A percentile compares a stretch with the other conserved stretches of the same genome.
phyloP scores from a whole-genome alignment of 2,888 invertebrate genomes.

The Notodonta dromedarius region DNA sequence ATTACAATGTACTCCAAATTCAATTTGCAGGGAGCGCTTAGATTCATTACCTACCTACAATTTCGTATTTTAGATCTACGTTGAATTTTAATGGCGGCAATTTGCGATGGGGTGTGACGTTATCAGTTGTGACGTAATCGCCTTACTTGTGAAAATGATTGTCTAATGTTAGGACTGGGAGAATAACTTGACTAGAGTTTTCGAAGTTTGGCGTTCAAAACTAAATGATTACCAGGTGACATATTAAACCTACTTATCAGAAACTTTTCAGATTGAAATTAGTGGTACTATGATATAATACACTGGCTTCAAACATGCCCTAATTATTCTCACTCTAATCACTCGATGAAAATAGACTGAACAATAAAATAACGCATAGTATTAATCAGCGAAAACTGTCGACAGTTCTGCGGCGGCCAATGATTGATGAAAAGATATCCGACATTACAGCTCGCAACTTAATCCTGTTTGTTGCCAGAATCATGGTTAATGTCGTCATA shows the following conservation, averaged over 20 bases:
- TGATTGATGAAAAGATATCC: conserved; percentile 27
- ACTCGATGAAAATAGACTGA: neutral
- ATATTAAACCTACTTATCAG: too few relatives aligned
- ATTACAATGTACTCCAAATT: conserved; percentile 50
- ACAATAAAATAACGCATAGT: neutral
- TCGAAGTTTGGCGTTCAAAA: conserved; percentile 5
- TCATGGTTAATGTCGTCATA: conserved; percentile 8
- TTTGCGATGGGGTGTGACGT: conserved; percentile 61
- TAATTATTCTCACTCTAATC: too few relatives aligned
- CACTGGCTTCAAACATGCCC: too few relatives aligned
- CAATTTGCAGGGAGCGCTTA: conserved; percentile 48
- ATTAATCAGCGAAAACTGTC: conserved; percentile 1
- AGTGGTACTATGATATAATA: too few relatives aligned
- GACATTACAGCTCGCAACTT: conserved; percentile 12
- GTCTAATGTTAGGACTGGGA: conserved; percentile 31
- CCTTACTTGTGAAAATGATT: conserved; percentile 39
- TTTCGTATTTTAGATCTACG: conserved; percentile 59
- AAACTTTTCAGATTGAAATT: too few relatives aligned
- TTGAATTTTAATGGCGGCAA: conserved; percentile 67
- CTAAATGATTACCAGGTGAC: neutral
- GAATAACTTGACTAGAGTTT: neutral
- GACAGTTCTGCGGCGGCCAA: conserved; percentile 14
- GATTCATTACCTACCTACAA: conserved; percentile 57
- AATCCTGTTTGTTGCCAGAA: conserved; percentile 19
- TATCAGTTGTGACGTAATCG: conserved; percentile 53